A percentile compares a stretch with the other conserved stretches of the same genome.
Evolutionary conservation across 2,888 invertebrate genomes (phyloP).

Genomic region (Sycophila texana): DNA sequence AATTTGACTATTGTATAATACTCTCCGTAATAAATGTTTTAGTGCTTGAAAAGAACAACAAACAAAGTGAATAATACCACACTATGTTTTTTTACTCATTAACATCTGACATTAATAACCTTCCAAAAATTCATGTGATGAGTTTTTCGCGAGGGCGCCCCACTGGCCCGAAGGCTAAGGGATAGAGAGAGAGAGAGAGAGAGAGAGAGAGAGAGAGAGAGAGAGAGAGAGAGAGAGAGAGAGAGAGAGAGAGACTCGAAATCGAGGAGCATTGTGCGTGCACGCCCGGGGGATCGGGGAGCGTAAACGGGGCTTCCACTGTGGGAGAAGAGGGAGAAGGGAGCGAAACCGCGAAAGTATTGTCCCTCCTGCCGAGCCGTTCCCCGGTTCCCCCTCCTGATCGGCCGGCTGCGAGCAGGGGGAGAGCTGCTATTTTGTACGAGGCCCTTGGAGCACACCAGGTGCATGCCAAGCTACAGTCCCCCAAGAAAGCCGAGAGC

Average conservation of each 20-base stretch:
- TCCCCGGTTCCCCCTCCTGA: slow-evolving; percentile 50
- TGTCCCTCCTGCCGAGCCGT: slow-evolving; percentile 69
- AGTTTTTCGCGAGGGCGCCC: slow-evolving; percentile 72
- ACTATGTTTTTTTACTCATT: no score
- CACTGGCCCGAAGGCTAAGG: neutral
- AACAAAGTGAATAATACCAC: no score
- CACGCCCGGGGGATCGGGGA: neutral
- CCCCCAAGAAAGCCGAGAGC: slow-evolving; percentile 67
- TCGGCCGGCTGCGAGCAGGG: slow-evolving; percentile 54
- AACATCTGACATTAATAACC: no score
- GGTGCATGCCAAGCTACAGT: slow-evolving; percentile 73
- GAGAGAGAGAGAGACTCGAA: slow-evolving; percentile 34
- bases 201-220: no score
- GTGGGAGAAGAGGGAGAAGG: slow-evolving; percentile 39
- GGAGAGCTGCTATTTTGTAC: slow-evolving; percentile 73
- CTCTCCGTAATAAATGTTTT: no score
- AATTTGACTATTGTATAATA: no score
- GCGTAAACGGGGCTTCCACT: slow-evolving; percentile 23
- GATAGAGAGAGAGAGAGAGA: neutral
- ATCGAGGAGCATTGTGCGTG: slow-evolving; percentile 17
- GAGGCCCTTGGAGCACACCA: slow-evolving; percentile 71
- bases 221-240: no score
- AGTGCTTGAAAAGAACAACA: no score
- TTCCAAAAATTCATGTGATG: slow-evolving; percentile 99
- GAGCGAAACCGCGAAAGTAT: slow-evolving; percentile 68